Evolutionary conservation across 2,113 vertebrate species (phyloP).

Genomic region (Accipiter cooperii): DNA sequence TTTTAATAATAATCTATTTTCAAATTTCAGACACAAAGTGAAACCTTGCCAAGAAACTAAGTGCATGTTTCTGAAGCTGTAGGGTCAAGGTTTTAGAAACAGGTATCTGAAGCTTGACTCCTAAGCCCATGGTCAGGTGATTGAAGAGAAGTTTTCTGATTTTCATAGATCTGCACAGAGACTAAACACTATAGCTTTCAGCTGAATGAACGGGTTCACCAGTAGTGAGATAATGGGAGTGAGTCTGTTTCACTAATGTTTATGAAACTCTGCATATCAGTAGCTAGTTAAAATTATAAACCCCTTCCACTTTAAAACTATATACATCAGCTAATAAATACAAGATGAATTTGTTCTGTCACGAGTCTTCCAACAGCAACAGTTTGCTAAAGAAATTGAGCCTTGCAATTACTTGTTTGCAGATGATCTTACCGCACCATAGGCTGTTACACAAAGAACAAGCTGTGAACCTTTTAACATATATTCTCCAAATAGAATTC

Average conservation of each 20-base stretch:
- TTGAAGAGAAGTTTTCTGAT: neutral
- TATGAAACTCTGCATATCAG: neutral
- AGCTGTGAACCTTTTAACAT: neutral
- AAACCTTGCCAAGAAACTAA: neutral
- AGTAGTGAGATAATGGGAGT: neutral
- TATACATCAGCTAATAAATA: neutral
- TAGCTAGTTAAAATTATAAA: neutral
- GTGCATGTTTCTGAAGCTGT: neutral
- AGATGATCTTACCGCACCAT: neutral
- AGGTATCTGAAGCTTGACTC: neutral
- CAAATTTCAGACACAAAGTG: neutral
- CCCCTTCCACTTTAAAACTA: neutral
- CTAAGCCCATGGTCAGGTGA: neutral
- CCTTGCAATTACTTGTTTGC: neutral
- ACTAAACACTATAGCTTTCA: neutral
- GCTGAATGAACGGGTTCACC: neutral
- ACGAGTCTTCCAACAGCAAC: neutral
- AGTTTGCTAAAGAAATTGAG: neutral
- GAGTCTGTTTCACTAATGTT: neutral
- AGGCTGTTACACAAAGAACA: neutral
- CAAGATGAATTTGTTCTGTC: neutral
- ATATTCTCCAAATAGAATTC: neutral
- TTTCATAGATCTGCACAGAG: neutral
- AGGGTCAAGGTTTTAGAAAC: neutral
- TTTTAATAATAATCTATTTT: neutral